Base-by-base conservation (phyloP, 2,113 vertebrate genomes). In the Budorcas taxicolor region DNA sequence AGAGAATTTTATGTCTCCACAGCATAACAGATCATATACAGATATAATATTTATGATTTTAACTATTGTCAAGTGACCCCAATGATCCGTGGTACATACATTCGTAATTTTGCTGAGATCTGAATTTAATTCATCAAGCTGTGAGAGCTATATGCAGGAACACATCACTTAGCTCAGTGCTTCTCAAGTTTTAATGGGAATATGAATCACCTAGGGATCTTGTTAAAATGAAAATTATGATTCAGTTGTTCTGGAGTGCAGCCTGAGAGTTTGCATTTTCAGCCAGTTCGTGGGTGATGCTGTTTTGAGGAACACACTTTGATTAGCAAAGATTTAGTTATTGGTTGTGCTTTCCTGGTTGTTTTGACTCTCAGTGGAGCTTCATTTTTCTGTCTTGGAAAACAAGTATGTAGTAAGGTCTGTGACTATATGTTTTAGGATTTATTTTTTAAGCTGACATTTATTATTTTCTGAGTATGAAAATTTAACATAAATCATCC, bases 171-270 rank as follows among this genome's bases (percentile, higher is more conserved):
- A 92, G 87, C 62, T 96, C 50, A 74, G 19, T 86, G 78, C 27
- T 90, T 89, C 90, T 96, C 19, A 40, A 11, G 74, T 86, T 95
- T 93, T 93, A 74, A 71, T 87, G 60, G 87, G 50, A 67, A 25
- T 86, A 4, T 27, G 62, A 58, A 90, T 92, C 62, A 91, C 45
- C 76, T 53, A 33, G 83, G 78, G 71, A 71, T 60, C 81, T 90
- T 74, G 58, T 96, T 97, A 92, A 95, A 94, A 57, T 95, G 50
- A 92, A 88, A 95, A 78, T 90, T 60, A 62, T 36, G 9, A 87
- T 82, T 92, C 76, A 78, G 57, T 62, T n/a, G 6, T 89, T 96
- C 64, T 94, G 43, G 52, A 62, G 29, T 57, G 21, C 10, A 23
- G 58, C n/a, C 71, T 47, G 25, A 85, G 45, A 47, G 7, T 95